Evolutionary conservation across 2,888 invertebrate species (phyloP), one percentile per base, ranked within the genome.

Genomic region (Sisyra terminalis): DNA sequence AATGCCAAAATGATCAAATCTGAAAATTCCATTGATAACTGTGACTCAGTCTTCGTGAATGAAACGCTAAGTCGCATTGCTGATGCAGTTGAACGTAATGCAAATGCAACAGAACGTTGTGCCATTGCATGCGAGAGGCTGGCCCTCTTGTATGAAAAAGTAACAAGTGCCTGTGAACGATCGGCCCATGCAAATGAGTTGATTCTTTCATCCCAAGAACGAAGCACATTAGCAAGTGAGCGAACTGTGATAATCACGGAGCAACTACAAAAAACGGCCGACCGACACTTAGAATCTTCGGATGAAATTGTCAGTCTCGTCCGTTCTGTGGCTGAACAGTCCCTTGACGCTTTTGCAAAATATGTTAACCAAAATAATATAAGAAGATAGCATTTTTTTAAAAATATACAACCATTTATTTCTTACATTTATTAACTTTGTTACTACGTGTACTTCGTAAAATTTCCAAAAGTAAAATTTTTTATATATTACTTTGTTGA

Each of bases 31-130:
- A 9, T 16, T 7, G 11, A 37, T 37, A 37, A 37, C 11, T 16
- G 18, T 6, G 37, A 37, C 11, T 17, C 16, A n/a, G 6, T 37
- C 7, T 15, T 13, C 16, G 18, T 37, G 11, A 37, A 37, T 17
- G 37, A 37, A 15, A 37, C 37, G 11, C 18, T 37, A 17, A 37
- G 18, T 37, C 37, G 37, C n/a, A 37, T 37, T 11, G 37, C 37
- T 9, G 16, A 37, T 16, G 37, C 37, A 9, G 37, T 37, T 9
- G 37, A 37, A 37, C 37, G 16, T 17, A 37, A 18, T 17, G 37
- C 37, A 17, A 37, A 37, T 17, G 37, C 37, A 10, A 37, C 16
- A 11, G 37, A 37, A 16, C 37, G 37, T 9, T 37, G 37, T 18
- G 37, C 37, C 14, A 37, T 15, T 16, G 37, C 37, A 18, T 37